These are phyloP conservation scores for Eolophus roseicapilla DNA, from an alignment of 2,113 vertebrate species.

Conservation along the genomic window DNA sequence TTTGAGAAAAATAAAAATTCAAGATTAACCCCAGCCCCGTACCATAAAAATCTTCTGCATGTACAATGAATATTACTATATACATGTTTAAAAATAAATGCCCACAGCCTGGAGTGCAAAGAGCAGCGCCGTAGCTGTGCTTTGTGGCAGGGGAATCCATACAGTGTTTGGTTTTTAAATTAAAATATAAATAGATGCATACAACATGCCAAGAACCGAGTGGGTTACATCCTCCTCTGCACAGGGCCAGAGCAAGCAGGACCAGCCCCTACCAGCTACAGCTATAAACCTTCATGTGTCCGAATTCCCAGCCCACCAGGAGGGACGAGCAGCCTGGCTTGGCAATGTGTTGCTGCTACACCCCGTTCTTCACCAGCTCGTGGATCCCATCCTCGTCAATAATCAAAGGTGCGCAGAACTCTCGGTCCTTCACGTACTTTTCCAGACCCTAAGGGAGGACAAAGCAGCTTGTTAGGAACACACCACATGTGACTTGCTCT, in stretches of 20 bases:
- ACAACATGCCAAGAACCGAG: neutral
- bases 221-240: neutral
- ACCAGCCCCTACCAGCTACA: neutral
- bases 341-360: slow-evolving; percentile 34
- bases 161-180: slow-evolving; percentile 42
- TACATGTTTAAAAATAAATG: slow-evolving; percentile 61
- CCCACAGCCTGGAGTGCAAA: slow-evolving; percentile 1
- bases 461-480: neutral
- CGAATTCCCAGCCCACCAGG: neutral
- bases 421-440: slow-evolving; percentile 79
- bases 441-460: slow-evolving; percentile 81
- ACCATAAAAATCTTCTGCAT: slow-evolving; percentile 60
- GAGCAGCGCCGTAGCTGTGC: neutral
- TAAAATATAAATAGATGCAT: slow-evolving; percentile 73
- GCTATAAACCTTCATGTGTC: neutral
- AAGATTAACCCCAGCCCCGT: neutral
- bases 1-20: slow-evolving; percentile 63
- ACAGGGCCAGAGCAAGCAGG: neutral
- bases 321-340: accelerated
- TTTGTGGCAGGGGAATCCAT: neutral
- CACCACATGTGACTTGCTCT: accelerated
- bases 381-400: slow-evolving; percentile 84
- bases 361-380: slow-evolving; percentile 87
- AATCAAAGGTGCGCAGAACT: slow-evolving; percentile 84
- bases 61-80: slow-evolving; percentile 45